Evolutionary conservation across 2,888 invertebrate genomes (phyloP).

Genomic region (Polyommatus iphigenia): DNA sequence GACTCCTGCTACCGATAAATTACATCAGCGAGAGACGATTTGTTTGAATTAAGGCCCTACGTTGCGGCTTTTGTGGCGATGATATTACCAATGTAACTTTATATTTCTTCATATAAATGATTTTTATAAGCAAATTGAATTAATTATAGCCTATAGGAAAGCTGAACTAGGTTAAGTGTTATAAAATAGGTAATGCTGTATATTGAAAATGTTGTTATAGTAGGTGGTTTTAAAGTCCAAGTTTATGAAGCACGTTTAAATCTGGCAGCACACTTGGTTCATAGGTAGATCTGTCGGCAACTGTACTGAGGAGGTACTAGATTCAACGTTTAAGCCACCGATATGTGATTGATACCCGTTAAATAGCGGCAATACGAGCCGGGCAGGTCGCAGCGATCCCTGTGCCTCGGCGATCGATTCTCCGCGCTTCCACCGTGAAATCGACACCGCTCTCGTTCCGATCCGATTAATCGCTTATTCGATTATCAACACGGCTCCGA

Average conservation of each 20-base stretch:
- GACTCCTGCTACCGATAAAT: slow-evolving; percentile 73
- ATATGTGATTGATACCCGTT: slow-evolving; percentile 14
- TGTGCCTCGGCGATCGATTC: slow-evolving; percentile 65
- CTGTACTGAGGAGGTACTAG: background rate
- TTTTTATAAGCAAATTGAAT: background rate
- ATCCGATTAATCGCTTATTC: slow-evolving; percentile 62
- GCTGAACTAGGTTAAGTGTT: too few relatives aligned
- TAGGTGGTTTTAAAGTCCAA: background rate
- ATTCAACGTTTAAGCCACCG: background rate
- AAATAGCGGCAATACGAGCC: background rate
- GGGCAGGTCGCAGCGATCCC: slow-evolving; percentile 39
- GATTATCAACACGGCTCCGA: slow-evolving; percentile 57
- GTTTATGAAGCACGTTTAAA: background rate
- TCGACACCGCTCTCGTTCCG: slow-evolving; percentile 64
- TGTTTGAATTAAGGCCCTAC: slow-evolving; percentile 65
- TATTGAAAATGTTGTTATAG: too few relatives aligned
- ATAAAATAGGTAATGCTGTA: too few relatives aligned
- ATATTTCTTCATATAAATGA: background rate
- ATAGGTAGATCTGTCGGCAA: background rate
- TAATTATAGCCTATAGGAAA: too few relatives aligned
- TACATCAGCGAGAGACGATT: slow-evolving; percentile 64
- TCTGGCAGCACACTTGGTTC: background rate
- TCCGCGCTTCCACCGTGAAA: slow-evolving; percentile 71
- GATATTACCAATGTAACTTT: slow-evolving; percentile 8
- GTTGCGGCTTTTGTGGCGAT: background rate